Evolutionary conservation across 2,888 invertebrate genomes (phyloP).

Genomic region (Aspidiotus rigidus): DNA sequence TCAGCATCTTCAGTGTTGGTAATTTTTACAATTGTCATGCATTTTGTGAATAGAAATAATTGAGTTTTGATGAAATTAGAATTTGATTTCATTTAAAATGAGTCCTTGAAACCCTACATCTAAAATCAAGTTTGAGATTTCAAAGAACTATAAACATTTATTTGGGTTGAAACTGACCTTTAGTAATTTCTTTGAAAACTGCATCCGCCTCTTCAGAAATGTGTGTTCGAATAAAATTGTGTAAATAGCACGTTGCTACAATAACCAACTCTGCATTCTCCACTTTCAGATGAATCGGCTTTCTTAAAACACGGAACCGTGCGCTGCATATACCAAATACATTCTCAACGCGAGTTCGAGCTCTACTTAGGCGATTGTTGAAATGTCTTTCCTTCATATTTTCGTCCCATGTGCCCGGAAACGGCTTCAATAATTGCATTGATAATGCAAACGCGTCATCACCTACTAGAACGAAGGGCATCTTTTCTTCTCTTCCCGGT

Average conservation of each 20-base stretch:
- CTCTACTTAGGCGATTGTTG: neutral
- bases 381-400: neutral
- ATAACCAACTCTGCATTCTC: neutral
- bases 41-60: too few species aligned
- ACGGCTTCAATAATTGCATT: neutral
- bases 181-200: neutral
- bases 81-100: too few species aligned
- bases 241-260: neutral
- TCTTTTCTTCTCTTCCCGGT: neutral
- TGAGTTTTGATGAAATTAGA: too few species aligned
- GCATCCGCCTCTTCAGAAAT: neutral
- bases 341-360: too few species aligned
- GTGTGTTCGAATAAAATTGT: neutral
- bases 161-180: neutral
- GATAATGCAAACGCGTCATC: neutral
- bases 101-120: too few species aligned
- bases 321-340: too few species aligned
- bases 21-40: too few species aligned
- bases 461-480: neutral
- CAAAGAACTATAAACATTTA: too few species aligned
- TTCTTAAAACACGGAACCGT: neutral
- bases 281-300: neutral
- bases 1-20: too few species aligned
- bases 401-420: neutral
- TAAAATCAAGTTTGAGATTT: too few species aligned